These are phyloP conservation scores for Byasa hedistus DNA, from an alignment of 2,888 invertebrate species.

Conservation along the genomic window DNA sequence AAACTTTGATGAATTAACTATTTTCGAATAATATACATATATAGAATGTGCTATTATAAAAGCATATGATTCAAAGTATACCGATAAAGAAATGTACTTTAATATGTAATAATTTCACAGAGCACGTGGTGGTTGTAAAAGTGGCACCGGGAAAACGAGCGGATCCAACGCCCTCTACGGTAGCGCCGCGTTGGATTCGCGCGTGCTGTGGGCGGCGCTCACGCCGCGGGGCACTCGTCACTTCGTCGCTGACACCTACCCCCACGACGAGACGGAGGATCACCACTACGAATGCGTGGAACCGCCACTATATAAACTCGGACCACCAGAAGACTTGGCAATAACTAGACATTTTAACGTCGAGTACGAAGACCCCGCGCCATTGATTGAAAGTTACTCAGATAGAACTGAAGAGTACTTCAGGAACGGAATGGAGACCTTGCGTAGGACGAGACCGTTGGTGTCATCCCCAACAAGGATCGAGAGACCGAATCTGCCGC, in stretches of 20 bases:
- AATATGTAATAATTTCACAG: conserved; percentile 41
- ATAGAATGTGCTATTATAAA: no score
- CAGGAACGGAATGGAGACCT: conserved; percentile 67
- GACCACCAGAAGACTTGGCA: conserved; percentile 69
- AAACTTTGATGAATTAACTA: no score
- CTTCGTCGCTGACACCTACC: conserved; percentile 84
- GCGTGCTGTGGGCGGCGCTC: conserved; percentile 90
- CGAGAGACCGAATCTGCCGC: conserved; percentile 89
- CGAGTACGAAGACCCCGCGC: conserved; percentile 89
- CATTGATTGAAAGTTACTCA: conserved; percentile 86
- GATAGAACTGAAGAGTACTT: conserved; percentile 73
- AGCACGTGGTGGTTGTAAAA: conserved; percentile 77
- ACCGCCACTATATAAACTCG: conserved; percentile 74
- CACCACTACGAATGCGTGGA: conserved; percentile 87
- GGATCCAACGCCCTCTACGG: conserved; percentile 71
- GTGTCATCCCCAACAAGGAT: conserved; percentile 91
- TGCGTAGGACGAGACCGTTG: conserved; percentile 81
- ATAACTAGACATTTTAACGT: conserved; percentile 90
- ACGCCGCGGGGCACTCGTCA: conserved; percentile 91
- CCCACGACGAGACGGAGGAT: conserved; percentile 82
- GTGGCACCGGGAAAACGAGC: conserved; percentile 75
- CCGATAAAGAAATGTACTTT: no score
- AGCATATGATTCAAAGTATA: no score
- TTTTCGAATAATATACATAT: no score
- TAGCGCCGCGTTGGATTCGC: conserved; percentile 81